phyloP scores from a whole-genome alignment of 1,140 invertebrate species.

The Tetranychus cinnabarinus region DNA sequence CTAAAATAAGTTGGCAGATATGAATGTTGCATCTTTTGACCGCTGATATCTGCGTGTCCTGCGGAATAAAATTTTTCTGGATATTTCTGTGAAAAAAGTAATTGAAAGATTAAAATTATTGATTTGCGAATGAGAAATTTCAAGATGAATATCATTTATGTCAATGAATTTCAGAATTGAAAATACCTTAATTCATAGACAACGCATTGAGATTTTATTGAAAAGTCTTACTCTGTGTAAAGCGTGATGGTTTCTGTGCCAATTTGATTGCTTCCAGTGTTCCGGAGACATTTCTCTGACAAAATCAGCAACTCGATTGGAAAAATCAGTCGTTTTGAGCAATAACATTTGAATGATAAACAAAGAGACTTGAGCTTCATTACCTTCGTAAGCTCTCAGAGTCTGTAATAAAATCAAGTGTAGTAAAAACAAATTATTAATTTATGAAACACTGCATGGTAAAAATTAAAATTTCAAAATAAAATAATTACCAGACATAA shows the following conservation, averaged over 20 bases:
- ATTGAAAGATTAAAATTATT: background rate
- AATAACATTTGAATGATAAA: slow-evolving; percentile 77
- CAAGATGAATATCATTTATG: too few relatives aligned
- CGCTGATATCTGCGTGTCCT: slow-evolving; percentile 34
- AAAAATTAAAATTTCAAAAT: slow-evolving; percentile 16
- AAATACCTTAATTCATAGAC: too few relatives aligned
- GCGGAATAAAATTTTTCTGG: slow-evolving; percentile 87
- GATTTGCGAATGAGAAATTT: background rate
- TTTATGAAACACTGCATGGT: slow-evolving; percentile 2
- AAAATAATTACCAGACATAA: slow-evolving; percentile 41
- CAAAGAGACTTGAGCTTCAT: slow-evolving; percentile 77
- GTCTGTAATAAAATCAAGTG: slow-evolving; percentile 27
- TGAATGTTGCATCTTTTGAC: slow-evolving; percentile 37
- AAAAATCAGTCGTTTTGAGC: slow-evolving; percentile 60
- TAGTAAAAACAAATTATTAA: background rate
- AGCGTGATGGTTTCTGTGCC: slow-evolving; percentile 81
- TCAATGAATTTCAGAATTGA: too few relatives aligned
- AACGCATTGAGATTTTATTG: too few relatives aligned
- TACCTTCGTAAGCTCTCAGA: slow-evolving; percentile 67
- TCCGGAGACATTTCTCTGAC: slow-evolving; percentile 46
- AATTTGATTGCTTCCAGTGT: slow-evolving; percentile 87
- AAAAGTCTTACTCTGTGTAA: slow-evolving; percentile 37
- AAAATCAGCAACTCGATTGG: slow-evolving; percentile 75
- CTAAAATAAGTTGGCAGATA: slow-evolving; percentile 74
- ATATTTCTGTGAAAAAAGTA: slow-evolving; percentile 38